Base-by-base conservation (phyloP, 2,888 invertebrate genomes). In the Flexamia atlantica region DNA sequence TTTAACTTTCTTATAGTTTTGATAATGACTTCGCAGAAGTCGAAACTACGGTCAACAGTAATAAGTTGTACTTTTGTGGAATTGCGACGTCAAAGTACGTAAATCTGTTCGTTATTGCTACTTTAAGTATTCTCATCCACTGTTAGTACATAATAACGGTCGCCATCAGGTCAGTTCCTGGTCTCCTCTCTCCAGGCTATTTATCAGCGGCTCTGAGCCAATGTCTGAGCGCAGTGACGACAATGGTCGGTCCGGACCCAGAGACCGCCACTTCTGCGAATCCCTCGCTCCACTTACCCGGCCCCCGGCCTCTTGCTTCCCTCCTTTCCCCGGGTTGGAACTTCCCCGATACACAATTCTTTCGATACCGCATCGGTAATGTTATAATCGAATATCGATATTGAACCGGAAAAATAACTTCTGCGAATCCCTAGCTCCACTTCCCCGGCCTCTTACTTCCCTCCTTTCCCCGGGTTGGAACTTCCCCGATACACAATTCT, bases 201-300 rank as follows among this genome's bases (percentile, higher is more conserved):
- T 50, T 50, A 46, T 74, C n/a, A 74, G 46, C 74, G 50, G 50
- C 23, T 74, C 40, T 46, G 12, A 7, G n/a, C 72, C 9, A 17
- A 30, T 23, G 5, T 5, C 68, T 23, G 68, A 17, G 68, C 25
- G 5, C 10, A 74, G 42, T 74, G 74, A 50, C 64, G 30, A 64
- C 30, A 64, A 64, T 64, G 64, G 30, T 1, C 9, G 30, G 79
- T 50, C 23, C 50, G 25, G 30, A 79, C 23, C 42, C 76, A 28
- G 30, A 17, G 68, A 72, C 76, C 76, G 76, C 23, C n/a, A 81
- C 81, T 64, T 81, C 60, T 36, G 64, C 64, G 72, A 57, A 57
- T 72, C 50, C 36, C 36, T 50, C 53, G 83, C 42, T 83, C 76
- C 46, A 64, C 28, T 72, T 72, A 25, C 57, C 57, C n/a, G n/a